Conservation (phyloP, 2,797 vertebrate genomes). For the Carapus acus region DNA sequence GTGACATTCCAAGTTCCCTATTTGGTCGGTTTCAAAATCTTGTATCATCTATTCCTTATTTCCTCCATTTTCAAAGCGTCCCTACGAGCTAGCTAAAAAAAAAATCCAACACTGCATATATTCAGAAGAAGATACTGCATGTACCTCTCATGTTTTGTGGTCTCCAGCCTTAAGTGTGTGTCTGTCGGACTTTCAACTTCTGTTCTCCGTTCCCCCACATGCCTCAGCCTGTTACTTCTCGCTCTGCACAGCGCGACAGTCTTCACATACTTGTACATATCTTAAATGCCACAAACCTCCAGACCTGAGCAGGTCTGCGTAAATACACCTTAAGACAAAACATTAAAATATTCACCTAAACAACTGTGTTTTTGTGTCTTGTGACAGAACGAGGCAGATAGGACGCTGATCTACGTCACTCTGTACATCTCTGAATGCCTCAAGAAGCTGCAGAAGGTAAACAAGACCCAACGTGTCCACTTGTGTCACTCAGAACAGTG, state of each 20-base stretch:
- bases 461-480: constrained; percentile 1
- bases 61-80: no score
- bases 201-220: constrained; percentile 40
- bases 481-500: no score
- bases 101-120: background rate
- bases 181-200: constrained; percentile 12
- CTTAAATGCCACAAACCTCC: background rate
- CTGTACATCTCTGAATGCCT: constrained; percentile 98
- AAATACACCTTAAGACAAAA: background rate
- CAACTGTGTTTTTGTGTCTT: constrained; percentile 3
- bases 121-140: background rate
- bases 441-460: constrained; percentile 96
- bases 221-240: constrained; percentile 42
- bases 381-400: constrained; percentile 92
- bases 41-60: background rate
- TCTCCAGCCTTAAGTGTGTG: background rate
- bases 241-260: constrained; percentile 14
- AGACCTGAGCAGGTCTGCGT: no score
- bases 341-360: no score
- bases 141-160: background rate
- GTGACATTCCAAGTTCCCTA: background rate
- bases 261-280: constrained; percentile 19
- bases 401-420: constrained; percentile 95
- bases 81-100: no score
- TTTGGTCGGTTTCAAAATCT: no score